phyloP scores from a whole-genome alignment of 2,797 vertebrate species.

The Lagodon rhomboides region DNA sequence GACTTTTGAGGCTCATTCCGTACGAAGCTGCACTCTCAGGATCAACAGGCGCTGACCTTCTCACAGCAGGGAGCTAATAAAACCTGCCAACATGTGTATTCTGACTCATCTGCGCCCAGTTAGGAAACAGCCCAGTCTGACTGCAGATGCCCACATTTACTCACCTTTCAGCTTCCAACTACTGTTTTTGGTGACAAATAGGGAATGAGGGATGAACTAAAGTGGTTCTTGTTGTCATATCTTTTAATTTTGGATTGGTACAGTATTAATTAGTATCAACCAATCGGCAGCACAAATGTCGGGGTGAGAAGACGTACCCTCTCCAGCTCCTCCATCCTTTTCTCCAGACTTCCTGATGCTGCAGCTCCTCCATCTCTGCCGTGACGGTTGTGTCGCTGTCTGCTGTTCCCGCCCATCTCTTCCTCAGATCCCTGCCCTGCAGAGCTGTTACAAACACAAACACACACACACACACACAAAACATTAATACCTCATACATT shows the following conservation, averaged over 20 bases:
- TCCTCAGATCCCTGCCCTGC: constrained; percentile 86
- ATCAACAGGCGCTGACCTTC: constrained; percentile 41
- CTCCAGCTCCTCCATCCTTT: constrained; percentile 95
- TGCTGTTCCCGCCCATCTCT: constrained; percentile 80
- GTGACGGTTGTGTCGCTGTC: constrained; percentile 86
- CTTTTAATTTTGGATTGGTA: neutral
- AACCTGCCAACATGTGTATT: constrained; percentile 37
- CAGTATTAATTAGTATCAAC: neutral
- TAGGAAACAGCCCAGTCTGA: neutral
- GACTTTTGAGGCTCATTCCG: neutral
- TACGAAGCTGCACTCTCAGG: neutral
- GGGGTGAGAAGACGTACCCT: constrained; percentile 81
- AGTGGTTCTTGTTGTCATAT: neutral
- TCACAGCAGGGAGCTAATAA: constrained; percentile 30
- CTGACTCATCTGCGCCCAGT: constrained; percentile 21
- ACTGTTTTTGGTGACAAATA: too few relatives aligned
- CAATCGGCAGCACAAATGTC: neutral
- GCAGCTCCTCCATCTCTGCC: constrained; percentile 83
- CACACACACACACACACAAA: constrained; percentile 29
- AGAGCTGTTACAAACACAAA: constrained; percentile 62
- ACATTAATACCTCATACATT: constrained; percentile 5
- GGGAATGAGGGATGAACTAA: neutral
- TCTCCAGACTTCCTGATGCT: constrained; percentile 86
- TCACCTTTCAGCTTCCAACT: neutral
- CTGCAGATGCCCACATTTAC: constrained; percentile 33